These are phyloP conservation scores for Leptothorax acervorum DNA, from an alignment of 2,888 invertebrate species.

Conservation along the genomic window DNA sequence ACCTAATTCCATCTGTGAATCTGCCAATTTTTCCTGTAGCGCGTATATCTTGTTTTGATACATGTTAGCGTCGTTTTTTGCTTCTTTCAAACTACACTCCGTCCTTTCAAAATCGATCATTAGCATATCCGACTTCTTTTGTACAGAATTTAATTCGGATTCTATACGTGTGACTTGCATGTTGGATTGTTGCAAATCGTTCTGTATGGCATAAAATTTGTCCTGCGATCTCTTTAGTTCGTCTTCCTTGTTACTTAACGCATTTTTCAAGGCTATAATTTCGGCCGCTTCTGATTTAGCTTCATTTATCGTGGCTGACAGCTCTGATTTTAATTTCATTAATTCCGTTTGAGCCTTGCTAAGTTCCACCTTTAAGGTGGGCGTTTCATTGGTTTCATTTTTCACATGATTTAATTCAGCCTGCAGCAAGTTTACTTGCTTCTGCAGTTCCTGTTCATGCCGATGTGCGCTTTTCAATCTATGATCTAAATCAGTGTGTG, in stretches of 20 bases:
- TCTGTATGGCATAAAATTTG: slow-evolving; percentile 80
- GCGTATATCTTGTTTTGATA: slow-evolving; percentile 71
- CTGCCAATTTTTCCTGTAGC: slow-evolving; percentile 72
- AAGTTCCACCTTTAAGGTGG: slow-evolving; percentile 82
- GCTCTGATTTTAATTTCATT: slow-evolving; percentile 77
- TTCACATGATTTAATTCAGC: slow-evolving; percentile 83
- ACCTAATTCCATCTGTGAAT: slow-evolving; percentile 73
- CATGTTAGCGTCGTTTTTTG: slow-evolving; percentile 71
- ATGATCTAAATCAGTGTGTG: slow-evolving; percentile 87
- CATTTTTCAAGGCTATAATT: slow-evolving; percentile 69
- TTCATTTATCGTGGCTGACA: slow-evolving; percentile 75
- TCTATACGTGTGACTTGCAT: slow-evolving; percentile 87
- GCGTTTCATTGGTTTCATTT: slow-evolving; percentile 77
- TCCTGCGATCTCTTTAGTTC: slow-evolving; percentile 74
- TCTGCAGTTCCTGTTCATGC: slow-evolving; percentile 88
- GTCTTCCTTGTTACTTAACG: slow-evolving; percentile 75
- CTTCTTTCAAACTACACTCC: slow-evolving; percentile 71
- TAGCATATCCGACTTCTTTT: slow-evolving; percentile 70
- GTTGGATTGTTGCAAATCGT: slow-evolving; percentile 84
- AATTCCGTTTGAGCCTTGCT: slow-evolving; percentile 81
- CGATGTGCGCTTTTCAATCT: slow-evolving; percentile 86
- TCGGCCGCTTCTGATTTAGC: slow-evolving; percentile 77
- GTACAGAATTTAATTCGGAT: slow-evolving; percentile 68
- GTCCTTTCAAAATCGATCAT: slow-evolving; percentile 71
- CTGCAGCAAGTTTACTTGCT: slow-evolving; percentile 83